These are phyloP conservation scores for Aegotheles bennettii DNA, from an alignment of 2,113 vertebrate species.

Conservation along the genomic window DNA sequence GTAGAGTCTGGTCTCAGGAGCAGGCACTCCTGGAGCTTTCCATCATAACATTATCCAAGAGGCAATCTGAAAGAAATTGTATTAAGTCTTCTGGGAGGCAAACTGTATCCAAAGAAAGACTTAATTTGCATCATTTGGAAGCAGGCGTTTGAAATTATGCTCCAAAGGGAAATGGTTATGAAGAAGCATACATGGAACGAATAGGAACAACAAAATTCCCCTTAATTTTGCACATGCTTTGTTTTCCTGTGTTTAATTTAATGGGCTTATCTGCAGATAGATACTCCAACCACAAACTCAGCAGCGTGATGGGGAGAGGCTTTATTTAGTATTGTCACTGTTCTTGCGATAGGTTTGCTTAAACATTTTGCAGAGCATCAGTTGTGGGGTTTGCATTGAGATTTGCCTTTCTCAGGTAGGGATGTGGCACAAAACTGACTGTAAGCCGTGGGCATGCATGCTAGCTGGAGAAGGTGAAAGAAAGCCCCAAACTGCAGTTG, in stretches of 20 bases:
- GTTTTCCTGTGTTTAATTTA: neutral
- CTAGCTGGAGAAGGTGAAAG: neutral
- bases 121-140: conserved; percentile 48
- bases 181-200: neutral
- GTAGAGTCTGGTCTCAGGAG: neutral
- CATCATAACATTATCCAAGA: conserved; percentile 30
- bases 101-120: conserved; percentile 5
- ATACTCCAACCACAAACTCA: neutral
- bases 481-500: neutral
- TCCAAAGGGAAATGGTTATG: neutral
- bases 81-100: conserved; percentile 26
- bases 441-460: fast-evolving
- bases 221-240: neutral
- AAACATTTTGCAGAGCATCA: neutral
- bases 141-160: neutral
- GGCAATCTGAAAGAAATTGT: conserved; percentile 15
- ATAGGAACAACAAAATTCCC: neutral
- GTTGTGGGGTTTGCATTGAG: neutral
- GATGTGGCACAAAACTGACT: neutral
- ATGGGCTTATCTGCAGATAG: neutral
- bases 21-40: conserved; percentile 21
- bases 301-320: neutral
- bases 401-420: neutral
- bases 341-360: neutral
- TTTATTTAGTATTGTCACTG: neutral